These are phyloP conservation scores for Beroe forskalii DNA, from an alignment of 37 sponge, comb jelly and placozoan species.

Conservation along the genomic window DNA sequence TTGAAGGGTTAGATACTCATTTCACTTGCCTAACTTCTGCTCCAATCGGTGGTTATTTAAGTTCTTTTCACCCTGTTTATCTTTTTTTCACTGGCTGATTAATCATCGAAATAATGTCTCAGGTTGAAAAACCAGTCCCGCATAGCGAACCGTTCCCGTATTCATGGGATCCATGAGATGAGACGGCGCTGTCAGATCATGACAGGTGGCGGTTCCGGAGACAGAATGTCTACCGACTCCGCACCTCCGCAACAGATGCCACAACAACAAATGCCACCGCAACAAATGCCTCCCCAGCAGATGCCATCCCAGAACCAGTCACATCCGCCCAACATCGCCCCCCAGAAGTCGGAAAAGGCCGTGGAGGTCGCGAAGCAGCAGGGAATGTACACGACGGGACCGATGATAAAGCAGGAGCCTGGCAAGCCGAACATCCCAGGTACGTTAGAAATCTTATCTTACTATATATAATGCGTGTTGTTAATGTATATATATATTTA, in stretches of 20 bases:
- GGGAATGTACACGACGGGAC: neutral
- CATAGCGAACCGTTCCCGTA: neutral
- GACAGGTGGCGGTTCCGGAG: slow-evolving; percentile 42
- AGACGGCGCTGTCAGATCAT: slow-evolving; percentile 52
- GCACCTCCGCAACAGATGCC: neutral
- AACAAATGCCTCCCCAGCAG: neutral
- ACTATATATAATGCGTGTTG: too few relatives aligned
- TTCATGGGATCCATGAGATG: slow-evolving; percentile 40
- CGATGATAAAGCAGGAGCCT: slow-evolving; percentile 38
- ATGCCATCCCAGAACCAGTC: neutral
- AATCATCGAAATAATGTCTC: too few relatives aligned
- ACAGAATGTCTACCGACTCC: neutral
- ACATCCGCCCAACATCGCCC: neutral
- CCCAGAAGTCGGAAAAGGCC: neutral
- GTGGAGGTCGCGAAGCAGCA: slow-evolving; percentile 11
- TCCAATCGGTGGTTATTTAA: too few relatives aligned
- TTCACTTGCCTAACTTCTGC: too few relatives aligned
- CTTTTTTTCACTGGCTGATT: too few relatives aligned
- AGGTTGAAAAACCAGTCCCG: slow-evolving; percentile 3
- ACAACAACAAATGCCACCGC: neutral
- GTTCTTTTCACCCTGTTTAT: too few relatives aligned
- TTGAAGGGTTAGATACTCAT: too few relatives aligned
- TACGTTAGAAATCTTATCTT: too few relatives aligned
- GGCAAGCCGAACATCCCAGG: too few relatives aligned
- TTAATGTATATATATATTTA: too few relatives aligned